phyloP scores from a whole-genome alignment of 2,888 invertebrate species.

The Apamea crenata region DNA sequence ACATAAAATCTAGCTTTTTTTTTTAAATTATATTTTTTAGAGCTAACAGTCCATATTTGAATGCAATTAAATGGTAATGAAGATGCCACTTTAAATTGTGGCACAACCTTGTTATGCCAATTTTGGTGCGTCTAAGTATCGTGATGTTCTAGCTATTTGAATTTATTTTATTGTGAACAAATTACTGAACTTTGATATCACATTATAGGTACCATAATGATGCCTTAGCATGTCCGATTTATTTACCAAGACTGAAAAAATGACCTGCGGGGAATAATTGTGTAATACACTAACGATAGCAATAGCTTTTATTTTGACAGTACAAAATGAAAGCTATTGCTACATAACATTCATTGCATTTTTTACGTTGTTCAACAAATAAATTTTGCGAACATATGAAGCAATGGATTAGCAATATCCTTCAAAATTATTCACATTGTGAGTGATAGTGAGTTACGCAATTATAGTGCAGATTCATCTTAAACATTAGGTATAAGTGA shows the following conservation, averaged over 20 bases:
- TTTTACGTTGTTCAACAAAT: too few species aligned
- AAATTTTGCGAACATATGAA: too few species aligned
- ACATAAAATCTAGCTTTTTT: neutral
- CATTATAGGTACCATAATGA: neutral
- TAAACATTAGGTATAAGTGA: neutral
- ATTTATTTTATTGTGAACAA: constrained; percentile 27
- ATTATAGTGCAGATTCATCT: neutral
- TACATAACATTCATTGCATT: neutral
- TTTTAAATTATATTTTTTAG: neutral
- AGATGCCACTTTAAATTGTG: constrained; percentile 11
- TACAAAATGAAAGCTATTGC: too few species aligned
- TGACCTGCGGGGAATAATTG: neutral
- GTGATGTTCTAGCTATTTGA: constrained; percentile 16
- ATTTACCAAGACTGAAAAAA: neutral
- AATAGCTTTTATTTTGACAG: neutral
- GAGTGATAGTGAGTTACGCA: neutral
- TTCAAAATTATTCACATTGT: neutral
- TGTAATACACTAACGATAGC: neutral
- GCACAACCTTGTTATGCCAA: constrained; percentile 34
- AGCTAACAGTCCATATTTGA: neutral
- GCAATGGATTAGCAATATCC: too few species aligned
- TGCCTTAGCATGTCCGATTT: neutral
- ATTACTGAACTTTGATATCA: constrained; percentile 16
- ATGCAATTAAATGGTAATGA: constrained; percentile 20
- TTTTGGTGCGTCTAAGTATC: constrained; percentile 25